These are phyloP conservation scores for Luffia ferchaultella DNA, from an alignment of 2,888 invertebrate species.

Conservation along the genomic window DNA sequence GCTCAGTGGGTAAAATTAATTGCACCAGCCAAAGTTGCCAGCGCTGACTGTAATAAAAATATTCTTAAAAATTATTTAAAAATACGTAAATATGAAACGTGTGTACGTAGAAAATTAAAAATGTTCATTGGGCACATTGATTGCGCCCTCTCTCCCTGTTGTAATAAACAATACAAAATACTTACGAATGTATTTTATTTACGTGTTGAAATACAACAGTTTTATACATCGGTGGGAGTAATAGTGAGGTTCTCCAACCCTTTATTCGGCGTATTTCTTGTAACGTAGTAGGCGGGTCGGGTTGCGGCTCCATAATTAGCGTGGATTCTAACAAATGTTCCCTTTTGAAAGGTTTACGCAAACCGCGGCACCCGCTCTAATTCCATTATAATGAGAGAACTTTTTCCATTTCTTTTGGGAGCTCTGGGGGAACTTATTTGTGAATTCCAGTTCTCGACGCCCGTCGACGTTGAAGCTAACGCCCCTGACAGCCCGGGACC, in stretches of 20 bases:
- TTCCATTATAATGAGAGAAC: constrained; percentile 52
- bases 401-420: constrained; percentile 47
- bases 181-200: too few relatives aligned
- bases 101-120: too few relatives aligned
- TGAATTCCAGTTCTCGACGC: constrained; percentile 19
- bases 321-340: background rate
- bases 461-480: background rate
- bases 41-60: too few relatives aligned
- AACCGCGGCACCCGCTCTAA: constrained; percentile 25
- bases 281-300: background rate
- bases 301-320: background rate
- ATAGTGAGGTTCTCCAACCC: background rate
- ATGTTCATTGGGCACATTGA: too few relatives aligned
- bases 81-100: too few relatives aligned
- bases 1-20: too few relatives aligned
- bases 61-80: too few relatives aligned
- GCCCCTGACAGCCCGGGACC: background rate
- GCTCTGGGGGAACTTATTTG: constrained; percentile 23
- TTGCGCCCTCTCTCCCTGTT: too few relatives aligned
- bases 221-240: too few relatives aligned
- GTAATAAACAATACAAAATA: too few relatives aligned
- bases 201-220: too few relatives aligned
- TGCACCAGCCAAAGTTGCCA: too few relatives aligned
- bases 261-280: background rate
- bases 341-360: background rate